A percentile compares a stretch with the other conserved stretches of the same genome.
phyloP scores from a whole-genome alignment of 2,797 vertebrate species.

The Sebastiscus albofasciatus region DNA sequence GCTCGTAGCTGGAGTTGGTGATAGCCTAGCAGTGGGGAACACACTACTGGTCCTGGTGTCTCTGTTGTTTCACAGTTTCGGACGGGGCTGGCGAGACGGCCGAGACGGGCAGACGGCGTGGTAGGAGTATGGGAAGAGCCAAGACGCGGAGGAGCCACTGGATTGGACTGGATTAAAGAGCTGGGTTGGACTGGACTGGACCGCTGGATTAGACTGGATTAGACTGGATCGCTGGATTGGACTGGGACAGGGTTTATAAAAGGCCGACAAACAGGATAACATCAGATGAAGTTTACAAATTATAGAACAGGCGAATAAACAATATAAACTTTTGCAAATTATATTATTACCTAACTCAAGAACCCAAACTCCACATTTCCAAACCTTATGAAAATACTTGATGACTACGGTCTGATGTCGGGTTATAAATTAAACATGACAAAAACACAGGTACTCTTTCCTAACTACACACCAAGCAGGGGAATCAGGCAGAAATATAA shows the following conservation, averaged over 20 bases:
- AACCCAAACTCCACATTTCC: background rate
- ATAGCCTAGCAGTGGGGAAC: too few relatives aligned
- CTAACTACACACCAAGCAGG: background rate
- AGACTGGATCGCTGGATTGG: background rate
- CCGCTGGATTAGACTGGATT: too few relatives aligned
- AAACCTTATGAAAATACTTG: background rate
- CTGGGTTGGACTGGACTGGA: too few relatives aligned
- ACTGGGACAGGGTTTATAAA: constrained; percentile 6
- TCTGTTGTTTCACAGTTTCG: too few relatives aligned
- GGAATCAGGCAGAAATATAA: background rate
- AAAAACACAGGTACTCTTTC: background rate
- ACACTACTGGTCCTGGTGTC: too few relatives aligned
- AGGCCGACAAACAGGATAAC: constrained; percentile 9
- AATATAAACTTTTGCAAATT: background rate
- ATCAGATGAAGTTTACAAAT: constrained; percentile 2
- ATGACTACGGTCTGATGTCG: background rate
- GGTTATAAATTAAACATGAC: background rate
- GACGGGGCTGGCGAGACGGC: too few relatives aligned
- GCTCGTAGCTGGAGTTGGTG: too few relatives aligned
- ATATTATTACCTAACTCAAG: background rate
- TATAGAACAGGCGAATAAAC: too few relatives aligned
- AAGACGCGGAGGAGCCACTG: too few relatives aligned
- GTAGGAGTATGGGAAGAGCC: too few relatives aligned
- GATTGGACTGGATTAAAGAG: too few relatives aligned
- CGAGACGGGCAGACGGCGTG: too few relatives aligned